Conservation (phyloP, 2,888 invertebrate genomes). For the Drosophila niveifrons region DNA sequence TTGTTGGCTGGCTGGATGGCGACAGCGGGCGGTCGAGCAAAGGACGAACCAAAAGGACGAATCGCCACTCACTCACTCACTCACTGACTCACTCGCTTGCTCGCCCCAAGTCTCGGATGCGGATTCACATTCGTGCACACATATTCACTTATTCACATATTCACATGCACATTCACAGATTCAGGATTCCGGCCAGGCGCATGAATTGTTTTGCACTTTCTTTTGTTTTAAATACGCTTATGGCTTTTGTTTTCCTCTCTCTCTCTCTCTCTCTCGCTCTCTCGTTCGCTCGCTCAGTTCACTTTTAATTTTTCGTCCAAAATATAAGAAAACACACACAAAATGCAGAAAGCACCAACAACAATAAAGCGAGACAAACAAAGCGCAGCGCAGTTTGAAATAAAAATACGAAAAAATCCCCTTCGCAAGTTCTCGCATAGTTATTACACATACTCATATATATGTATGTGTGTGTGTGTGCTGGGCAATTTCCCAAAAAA, state of each 20-base stretch:
- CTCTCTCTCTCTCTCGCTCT: background rate
- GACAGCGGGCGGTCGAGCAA: conserved; percentile 53
- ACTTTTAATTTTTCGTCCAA: conserved; percentile 50
- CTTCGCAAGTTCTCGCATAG: conserved; percentile 17
- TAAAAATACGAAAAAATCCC: conserved; percentile 24
- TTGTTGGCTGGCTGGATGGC: conserved; percentile 56
- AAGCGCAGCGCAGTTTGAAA: conserved; percentile 50
- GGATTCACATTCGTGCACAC: background rate
- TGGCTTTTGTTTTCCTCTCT: conserved; percentile 59
- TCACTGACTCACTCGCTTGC: too few species aligned
- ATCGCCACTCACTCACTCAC: background rate
- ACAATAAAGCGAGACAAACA: conserved; percentile 35
- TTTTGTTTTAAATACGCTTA: conserved; percentile 78
- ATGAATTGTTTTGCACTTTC: conserved; percentile 79
- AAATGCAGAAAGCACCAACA: conserved; percentile 23
- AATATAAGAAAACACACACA: conserved; percentile 34
- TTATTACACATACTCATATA: background rate
- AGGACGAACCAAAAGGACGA: conserved; percentile 32
- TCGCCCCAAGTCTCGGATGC: conserved; percentile 1
- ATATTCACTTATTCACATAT: conserved; percentile 5
- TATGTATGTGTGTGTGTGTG: conserved; percentile 23
- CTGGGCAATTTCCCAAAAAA: conserved; percentile 34
- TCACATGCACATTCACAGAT: conserved; percentile 19
- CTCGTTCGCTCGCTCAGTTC: conserved; percentile 11
- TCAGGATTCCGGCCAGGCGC: conserved; percentile 59